Percentiles rank a stretch among this genome's conserved stretches.
Evolutionary conservation across 53 echinoderm and acorn worm species (phyloP).

Genomic region (Holothuria leucospilota): DNA sequence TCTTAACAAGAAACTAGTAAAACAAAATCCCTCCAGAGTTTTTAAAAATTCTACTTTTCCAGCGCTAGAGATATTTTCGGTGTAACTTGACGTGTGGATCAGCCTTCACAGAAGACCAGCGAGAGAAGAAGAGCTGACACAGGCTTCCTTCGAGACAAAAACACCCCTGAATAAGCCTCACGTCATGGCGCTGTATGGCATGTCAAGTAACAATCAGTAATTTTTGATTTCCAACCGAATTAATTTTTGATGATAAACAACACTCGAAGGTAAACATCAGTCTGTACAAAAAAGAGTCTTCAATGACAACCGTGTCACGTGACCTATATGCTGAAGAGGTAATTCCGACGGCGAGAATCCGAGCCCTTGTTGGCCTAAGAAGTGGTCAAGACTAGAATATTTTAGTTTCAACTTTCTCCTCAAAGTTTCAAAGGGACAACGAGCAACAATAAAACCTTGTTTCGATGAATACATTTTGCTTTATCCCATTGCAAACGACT

Average conservation of each 20-base stretch:
- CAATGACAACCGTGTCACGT: conserved; percentile 32
- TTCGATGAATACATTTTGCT: too few species aligned
- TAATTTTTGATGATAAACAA: conserved; percentile 35
- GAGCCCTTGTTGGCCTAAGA: too few species aligned
- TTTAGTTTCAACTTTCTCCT: too few species aligned
- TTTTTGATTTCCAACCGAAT: conserved; percentile 27
- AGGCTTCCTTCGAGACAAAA: conserved; percentile 20
- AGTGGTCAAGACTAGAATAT: too few species aligned
- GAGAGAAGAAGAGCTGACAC: conserved; percentile 29
- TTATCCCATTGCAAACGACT: too few species aligned
- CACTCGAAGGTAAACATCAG: conserved; percentile 35
- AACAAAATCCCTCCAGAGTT: too few species aligned
- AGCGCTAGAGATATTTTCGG: too few species aligned
- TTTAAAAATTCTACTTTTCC: too few species aligned
- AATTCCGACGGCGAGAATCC: too few species aligned
- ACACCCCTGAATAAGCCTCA: conserved; percentile 36
- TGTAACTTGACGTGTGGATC: conserved; percentile 10
- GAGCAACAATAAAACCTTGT: too few species aligned
- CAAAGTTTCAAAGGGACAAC: too few species aligned
- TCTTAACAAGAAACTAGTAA: too few species aligned
- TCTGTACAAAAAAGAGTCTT: neutral
- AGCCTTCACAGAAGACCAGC: neutral
- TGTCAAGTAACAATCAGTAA: conserved; percentile 31
- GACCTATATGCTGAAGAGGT: neutral
- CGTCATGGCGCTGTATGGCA: conserved; percentile 29